phyloP scores from a whole-genome alignment of 2,888 invertebrate species.

The Cyaniris semiargus region DNA sequence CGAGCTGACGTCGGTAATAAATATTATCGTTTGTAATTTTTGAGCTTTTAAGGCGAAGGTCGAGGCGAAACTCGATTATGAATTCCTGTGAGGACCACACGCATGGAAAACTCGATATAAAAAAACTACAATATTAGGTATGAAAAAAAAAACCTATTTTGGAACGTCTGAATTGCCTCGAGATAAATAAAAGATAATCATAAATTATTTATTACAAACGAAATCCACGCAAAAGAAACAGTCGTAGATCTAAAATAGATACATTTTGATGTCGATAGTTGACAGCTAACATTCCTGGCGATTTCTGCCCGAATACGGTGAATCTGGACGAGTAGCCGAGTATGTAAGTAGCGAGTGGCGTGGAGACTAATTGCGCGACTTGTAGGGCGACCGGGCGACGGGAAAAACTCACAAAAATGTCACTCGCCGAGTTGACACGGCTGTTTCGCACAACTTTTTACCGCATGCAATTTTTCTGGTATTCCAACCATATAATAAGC shows the following conservation, averaged over 20 bases:
- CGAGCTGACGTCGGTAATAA: background rate
- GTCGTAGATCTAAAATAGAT: background rate
- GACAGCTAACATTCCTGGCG: background rate
- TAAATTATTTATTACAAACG: background rate
- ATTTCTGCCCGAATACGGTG: background rate
- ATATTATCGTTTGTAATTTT: conserved; percentile 12
- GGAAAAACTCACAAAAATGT: background rate
- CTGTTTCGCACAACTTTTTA: background rate
- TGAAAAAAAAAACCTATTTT: background rate
- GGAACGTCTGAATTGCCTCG: background rate
- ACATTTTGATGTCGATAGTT: background rate
- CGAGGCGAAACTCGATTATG: background rate
- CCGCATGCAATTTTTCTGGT: background rate
- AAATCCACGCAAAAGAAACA: background rate
- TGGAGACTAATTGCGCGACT: background rate
- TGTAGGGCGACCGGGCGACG: background rate
- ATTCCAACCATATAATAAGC: background rate
- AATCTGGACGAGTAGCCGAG: background rate
- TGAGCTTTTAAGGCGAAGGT: background rate
- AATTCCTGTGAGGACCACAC: conserved; percentile 2
- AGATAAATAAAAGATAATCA: background rate
- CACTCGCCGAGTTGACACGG: background rate
- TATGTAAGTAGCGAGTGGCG: background rate
- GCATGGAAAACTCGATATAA: background rate
- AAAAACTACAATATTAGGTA: background rate